phyloP scores from a whole-genome alignment of 2,797 vertebrate species.

The Neostethus bicornis region DNA sequence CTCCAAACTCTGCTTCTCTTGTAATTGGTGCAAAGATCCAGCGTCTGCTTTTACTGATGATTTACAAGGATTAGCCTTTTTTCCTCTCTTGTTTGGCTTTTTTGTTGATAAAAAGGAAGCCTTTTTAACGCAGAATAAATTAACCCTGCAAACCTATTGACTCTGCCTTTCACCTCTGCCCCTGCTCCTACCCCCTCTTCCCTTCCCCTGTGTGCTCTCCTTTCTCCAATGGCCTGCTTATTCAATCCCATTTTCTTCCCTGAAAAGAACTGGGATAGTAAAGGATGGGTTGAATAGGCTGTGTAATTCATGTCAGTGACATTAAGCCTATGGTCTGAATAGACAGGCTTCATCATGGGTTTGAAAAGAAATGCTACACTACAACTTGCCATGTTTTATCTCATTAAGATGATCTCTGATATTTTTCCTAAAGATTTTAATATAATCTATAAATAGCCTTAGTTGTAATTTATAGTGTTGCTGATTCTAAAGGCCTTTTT shows the following conservation, averaged over 20 bases:
- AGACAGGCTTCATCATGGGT: constrained; percentile 14
- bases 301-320: constrained; percentile 48
- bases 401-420: background rate
- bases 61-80: constrained; percentile 47
- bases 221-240: constrained; percentile 66
- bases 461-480: background rate
- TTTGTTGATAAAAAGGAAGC: constrained; percentile 41
- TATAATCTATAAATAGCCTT: background rate
- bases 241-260: constrained; percentile 54
- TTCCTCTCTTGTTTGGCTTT: constrained; percentile 54
- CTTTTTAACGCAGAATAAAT: constrained; percentile 64
- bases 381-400: background rate
- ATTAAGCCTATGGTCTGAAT: constrained; percentile 33
- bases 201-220: constrained; percentile 26
- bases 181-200: constrained; percentile 39
- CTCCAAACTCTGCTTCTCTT: constrained; percentile 35
- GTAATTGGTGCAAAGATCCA: constrained; percentile 27
- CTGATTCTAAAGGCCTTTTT: background rate
- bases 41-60: constrained; percentile 26
- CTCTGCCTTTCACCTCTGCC: constrained; percentile 59
- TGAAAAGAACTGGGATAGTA: constrained; percentile 54
- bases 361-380: constrained; percentile 4
- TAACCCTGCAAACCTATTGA: constrained; percentile 67
- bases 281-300: constrained; percentile 62
- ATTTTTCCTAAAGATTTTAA: constrained; percentile 2